Conservation (phyloP, 1,140 invertebrate species). For the Pseudobourletiella spinata region DNA sequence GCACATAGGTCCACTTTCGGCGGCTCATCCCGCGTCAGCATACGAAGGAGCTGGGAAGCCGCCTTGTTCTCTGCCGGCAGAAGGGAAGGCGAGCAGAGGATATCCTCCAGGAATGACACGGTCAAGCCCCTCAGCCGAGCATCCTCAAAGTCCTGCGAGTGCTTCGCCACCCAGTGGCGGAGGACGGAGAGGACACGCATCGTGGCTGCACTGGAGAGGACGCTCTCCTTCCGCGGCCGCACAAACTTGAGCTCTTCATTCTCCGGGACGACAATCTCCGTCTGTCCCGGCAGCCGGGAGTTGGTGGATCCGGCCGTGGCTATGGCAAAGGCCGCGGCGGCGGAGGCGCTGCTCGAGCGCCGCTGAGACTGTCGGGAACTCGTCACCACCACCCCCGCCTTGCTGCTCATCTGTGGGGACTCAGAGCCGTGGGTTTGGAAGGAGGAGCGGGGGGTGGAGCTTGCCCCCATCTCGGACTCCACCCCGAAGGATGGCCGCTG, state of each 20-base stretch:
- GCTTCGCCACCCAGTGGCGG: slow-evolving; percentile 65
- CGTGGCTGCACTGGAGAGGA: slow-evolving; percentile 83
- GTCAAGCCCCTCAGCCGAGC: slow-evolving; percentile 63
- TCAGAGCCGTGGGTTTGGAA: slow-evolving; percentile 36
- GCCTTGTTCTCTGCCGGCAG: slow-evolving; percentile 83
- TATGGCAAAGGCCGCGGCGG: slow-evolving; percentile 75
- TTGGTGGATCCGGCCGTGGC: slow-evolving; percentile 34
- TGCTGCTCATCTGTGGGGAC: slow-evolving; percentile 44
- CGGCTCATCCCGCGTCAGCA: slow-evolving; percentile 64
- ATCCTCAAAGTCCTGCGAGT: slow-evolving; percentile 58
- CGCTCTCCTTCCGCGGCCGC: slow-evolving; percentile 61
- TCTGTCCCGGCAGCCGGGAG: slow-evolving; percentile 26
- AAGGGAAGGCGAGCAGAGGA: slow-evolving; percentile 73
- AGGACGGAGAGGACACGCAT: slow-evolving; percentile 87
- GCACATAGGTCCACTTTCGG: slow-evolving; percentile 59
- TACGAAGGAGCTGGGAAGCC: slow-evolving; percentile 65
- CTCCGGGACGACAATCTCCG: slow-evolving; percentile 35
- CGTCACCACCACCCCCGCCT: slow-evolving; percentile 85
- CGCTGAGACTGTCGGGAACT: slow-evolving; percentile 79
- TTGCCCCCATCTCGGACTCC: slow-evolving; percentile 31
- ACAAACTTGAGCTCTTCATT: slow-evolving; percentile 36
- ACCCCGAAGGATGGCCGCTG: slow-evolving; percentile 35
- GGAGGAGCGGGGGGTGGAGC: slow-evolving; percentile 25
- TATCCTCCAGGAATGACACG: slow-evolving; percentile 80
- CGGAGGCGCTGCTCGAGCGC: slow-evolving; percentile 81